These are phyloP conservation scores for Agelas oroides DNA, from an alignment of 37 sponge, comb jelly and placozoan species.

Conservation along the genomic window DNA sequence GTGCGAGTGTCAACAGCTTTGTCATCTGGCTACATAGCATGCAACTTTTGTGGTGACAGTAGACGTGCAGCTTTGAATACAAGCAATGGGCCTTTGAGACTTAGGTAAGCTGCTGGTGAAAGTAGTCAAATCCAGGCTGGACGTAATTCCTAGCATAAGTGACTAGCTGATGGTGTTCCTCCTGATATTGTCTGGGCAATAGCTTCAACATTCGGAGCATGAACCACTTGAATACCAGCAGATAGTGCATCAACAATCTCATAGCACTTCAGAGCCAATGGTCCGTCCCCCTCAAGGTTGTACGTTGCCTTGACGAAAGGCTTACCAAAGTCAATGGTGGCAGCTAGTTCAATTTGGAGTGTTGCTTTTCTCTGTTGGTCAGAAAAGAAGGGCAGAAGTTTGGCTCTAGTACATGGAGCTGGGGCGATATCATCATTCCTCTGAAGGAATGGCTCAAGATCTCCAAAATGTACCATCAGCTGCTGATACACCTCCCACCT, in stretches of 20 bases:
- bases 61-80: constrained; percentile 39
- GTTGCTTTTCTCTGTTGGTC: neutral
- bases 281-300: constrained; percentile 40
- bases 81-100: neutral
- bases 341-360: constrained; percentile 37
- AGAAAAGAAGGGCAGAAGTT: constrained; percentile 30
- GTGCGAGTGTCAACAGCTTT: constrained; percentile 2
- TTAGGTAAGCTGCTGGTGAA: constrained; percentile 15
- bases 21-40: constrained; percentile 25
- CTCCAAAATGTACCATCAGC: constrained; percentile 45
- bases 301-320: constrained; percentile 50
- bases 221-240: constrained; percentile 3
- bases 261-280: constrained; percentile 16
- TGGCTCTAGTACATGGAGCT: constrained; percentile 4
- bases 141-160: constrained; percentile 21
- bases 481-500: constrained; percentile 54
- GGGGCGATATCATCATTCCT: constrained; percentile 27
- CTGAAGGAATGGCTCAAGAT: constrained; percentile 35
- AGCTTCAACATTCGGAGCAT: constrained; percentile 10
- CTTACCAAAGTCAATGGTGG: constrained; percentile 41
- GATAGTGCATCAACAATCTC: neutral
- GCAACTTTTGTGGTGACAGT: constrained; percentile 32
- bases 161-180: neutral
- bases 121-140: constrained; percentile 41
- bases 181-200: neutral